phyloP scores from a whole-genome alignment of 2,113 vertebrate species.

The Bubo blakistoni region DNA sequence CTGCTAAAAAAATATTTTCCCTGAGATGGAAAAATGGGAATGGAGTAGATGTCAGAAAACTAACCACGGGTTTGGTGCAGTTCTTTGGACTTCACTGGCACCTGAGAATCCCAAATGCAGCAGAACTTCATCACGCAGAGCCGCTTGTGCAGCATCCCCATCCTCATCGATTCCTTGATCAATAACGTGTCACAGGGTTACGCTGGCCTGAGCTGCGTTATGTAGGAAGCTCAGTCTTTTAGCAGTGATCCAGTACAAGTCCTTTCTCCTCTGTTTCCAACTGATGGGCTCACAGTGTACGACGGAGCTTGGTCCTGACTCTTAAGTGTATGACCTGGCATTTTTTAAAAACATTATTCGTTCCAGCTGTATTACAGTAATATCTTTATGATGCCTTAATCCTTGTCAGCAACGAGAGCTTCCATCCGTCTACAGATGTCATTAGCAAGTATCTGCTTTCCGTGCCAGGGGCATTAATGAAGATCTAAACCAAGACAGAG shows the following conservation, averaged over 20 bases:
- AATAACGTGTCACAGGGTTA: neutral
- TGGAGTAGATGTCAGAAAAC: neutral
- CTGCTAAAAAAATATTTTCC: neutral
- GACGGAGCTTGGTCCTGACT: neutral
- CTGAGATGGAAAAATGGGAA: neutral
- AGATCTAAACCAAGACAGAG: neutral
- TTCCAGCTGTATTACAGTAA: neutral
- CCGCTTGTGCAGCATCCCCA: neutral
- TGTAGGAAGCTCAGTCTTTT: neutral
- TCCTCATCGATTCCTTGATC: neutral
- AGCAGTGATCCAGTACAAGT: neutral
- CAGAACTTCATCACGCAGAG: accelerated
- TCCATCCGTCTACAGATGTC: neutral
- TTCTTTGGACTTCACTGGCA: neutral
- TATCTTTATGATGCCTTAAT: neutral
- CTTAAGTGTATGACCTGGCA: neutral
- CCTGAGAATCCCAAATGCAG: neutral
- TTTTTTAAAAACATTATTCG: neutral
- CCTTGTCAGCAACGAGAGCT: neutral
- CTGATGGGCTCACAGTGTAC: neutral
- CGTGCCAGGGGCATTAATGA: neutral
- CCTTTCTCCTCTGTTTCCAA: neutral
- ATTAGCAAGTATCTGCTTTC: neutral
- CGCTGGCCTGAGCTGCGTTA: neutral
- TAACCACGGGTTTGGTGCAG: neutral